Evolutionary conservation across 2,797 vertebrate species (phyloP), one percentile per base, ranked within the genome.

Genomic region (Nyctibius grandis): DNA sequence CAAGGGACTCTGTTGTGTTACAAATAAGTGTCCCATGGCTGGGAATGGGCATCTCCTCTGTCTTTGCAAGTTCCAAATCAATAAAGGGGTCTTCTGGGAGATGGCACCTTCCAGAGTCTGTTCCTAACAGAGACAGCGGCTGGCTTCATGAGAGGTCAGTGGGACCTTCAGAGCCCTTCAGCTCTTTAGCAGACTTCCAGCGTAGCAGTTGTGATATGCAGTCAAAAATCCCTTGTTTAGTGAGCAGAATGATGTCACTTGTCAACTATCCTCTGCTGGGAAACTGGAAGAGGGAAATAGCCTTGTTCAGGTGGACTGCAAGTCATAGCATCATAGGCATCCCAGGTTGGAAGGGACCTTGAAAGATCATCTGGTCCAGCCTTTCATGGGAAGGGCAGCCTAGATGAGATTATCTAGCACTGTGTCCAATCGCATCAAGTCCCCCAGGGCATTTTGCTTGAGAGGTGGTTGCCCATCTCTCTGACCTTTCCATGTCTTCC

Each of bases 321-420:
- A 63, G 6, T 34, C 18, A 33, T 5, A 70, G 60, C 63, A 19
- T 26, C 34, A 11, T 1, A 26, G 45, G 36, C 34, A 44, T 40
- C 29, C 9, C 15, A 33, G 26, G 6, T 3, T 73, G 59, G 45
- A 78, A 81, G 1, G 5, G 23, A 72, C 45, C 20, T 61, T 0
- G 0, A 20, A 38, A 22, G 48, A n/a, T 85, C 61, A 51, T 5
- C 51, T 78, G 29, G 16, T 26, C 9, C 73, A 74, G 0, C 12
- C 40, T 53, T 36, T 36, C 8, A 5, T 20, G 50, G 67, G 60
- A 68, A 42, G 9, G 10, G 48, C 51, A 81, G n/a, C 56, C 47
- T n/a, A 12, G 42, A 26, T 6, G 28, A 51, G 22, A 26, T 45
- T 54, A 5, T 31, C 50, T 6, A 36, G 28, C 26, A 14, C 17